Percentiles rank a stretch among this genome's conserved stretches.
These are phyloP conservation scores for Thoracochromis brauschi DNA, from an alignment of 2,113 vertebrate genomes.

Conservation along the genomic window DNA sequence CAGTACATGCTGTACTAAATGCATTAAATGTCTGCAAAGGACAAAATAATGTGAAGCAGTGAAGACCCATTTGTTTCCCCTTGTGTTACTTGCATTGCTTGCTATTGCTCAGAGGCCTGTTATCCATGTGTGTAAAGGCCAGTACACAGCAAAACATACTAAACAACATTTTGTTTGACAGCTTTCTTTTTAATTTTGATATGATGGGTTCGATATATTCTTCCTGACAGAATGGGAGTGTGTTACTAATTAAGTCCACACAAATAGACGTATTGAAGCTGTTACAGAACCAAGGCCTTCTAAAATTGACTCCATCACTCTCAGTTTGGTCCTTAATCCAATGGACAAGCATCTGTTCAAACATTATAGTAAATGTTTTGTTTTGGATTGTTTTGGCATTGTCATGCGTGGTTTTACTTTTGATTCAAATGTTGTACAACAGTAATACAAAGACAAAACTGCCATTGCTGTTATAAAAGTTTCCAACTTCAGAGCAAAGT, in stretches of 20 bases:
- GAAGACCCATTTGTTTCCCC: background rate
- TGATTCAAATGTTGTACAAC: background rate
- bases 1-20: background rate
- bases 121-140: background rate
- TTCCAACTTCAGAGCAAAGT: fast-evolving
- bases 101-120: background rate
- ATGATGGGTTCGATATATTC: background rate
- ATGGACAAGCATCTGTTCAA: background rate
- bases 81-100: background rate
- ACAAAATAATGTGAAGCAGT: background rate
- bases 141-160: background rate
- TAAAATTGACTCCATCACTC: background rate
- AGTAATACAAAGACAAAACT: background rate
- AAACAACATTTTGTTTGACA: background rate
- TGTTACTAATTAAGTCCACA: background rate
- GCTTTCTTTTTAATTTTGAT: background rate
- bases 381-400: background rate
- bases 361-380: background rate
- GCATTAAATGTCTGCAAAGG: background rate
- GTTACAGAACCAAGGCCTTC: background rate
- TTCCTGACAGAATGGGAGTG: background rate
- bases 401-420: fast-evolving
- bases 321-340: background rate
- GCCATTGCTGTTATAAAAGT: background rate
- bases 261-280: background rate